Evolutionary conservation across 2,797 vertebrate genomes (phyloP).

Genomic region (Enteromius radiatus): DNA sequence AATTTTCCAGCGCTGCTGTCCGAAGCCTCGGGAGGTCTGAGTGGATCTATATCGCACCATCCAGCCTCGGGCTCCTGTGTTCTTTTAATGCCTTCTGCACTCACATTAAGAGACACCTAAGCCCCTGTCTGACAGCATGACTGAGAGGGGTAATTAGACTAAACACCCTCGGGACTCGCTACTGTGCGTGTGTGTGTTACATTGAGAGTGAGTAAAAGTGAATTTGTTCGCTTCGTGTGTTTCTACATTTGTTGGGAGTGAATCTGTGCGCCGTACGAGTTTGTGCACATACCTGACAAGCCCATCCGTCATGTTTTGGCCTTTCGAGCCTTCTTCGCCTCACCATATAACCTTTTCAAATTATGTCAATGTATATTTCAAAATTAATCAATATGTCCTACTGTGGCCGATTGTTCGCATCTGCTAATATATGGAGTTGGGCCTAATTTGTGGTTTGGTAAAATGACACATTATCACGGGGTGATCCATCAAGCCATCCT

Average conservation of each 20-base stretch:
- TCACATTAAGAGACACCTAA: slow-evolving; percentile 76
- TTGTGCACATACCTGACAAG: slow-evolving; percentile 62
- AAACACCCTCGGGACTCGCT: slow-evolving; percentile 55
- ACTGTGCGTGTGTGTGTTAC: slow-evolving; percentile 34
- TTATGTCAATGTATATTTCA: slow-evolving; percentile 77
- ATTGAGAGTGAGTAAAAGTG: slow-evolving; percentile 44
- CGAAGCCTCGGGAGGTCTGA: slow-evolving; percentile 66
- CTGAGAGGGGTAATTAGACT: slow-evolving; percentile 75
- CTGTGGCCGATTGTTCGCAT: slow-evolving; percentile 48
- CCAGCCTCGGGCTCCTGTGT: slow-evolving; percentile 70
- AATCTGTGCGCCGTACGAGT: not conserved
- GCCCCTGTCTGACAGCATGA: slow-evolving; percentile 77
- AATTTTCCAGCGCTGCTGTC: slow-evolving; percentile 43
- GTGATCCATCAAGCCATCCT: slow-evolving; percentile 54
- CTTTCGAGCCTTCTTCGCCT: slow-evolving; percentile 75
- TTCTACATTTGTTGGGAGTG: slow-evolving; percentile 20
- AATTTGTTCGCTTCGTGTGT: slow-evolving; percentile 38
- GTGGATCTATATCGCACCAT: slow-evolving; percentile 65
- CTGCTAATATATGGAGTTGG: slow-evolving; percentile 47
- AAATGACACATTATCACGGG: slow-evolving; percentile 59
- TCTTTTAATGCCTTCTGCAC: slow-evolving; percentile 77
- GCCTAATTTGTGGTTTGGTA: slow-evolving; percentile 55
- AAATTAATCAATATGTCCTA: slow-evolving; percentile 74
- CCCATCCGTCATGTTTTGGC: slow-evolving; percentile 80
- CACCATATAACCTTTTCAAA: slow-evolving; percentile 78